Evolutionary conservation across 2,797 vertebrate species (phyloP).

Genomic region (Lagocephalus sceleratus): DNA sequence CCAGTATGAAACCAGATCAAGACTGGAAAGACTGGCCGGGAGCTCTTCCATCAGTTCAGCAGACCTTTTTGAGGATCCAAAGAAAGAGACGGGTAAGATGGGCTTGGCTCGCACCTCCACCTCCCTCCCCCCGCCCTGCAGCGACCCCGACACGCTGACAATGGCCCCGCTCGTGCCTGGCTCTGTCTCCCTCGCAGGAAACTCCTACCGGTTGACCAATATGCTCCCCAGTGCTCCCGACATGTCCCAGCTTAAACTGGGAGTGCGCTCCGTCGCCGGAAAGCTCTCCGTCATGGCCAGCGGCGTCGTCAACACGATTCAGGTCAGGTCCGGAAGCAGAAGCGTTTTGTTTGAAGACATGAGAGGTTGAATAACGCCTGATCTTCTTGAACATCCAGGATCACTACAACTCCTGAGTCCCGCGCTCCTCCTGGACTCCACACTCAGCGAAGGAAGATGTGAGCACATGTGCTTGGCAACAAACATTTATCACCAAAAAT

Average conservation of each 20-base stretch:
- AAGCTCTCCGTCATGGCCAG: slow-evolving; percentile 94
- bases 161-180: too few relatives aligned
- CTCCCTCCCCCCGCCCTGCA: neutral
- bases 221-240: slow-evolving; percentile 89
- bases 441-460: slow-evolving; percentile 4
- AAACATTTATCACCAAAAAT: slow-evolving; percentile 3
- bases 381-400: slow-evolving; percentile 59
- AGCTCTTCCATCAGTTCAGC: slow-evolving; percentile 90
- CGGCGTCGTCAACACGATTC: slow-evolving; percentile 91
- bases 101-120: neutral
- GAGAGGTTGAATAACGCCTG: neutral
- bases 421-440: neutral
- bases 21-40: slow-evolving; percentile 85
- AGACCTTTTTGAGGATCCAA: slow-evolving; percentile 91
- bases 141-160: too few relatives aligned
- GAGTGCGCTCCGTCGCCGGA: slow-evolving; percentile 89
- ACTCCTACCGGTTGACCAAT: slow-evolving; percentile 82
- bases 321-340: slow-evolving; percentile 70
- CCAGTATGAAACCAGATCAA: slow-evolving; percentile 87
- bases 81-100: slow-evolving; percentile 80
- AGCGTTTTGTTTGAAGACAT: neutral
- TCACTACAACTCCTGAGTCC: slow-evolving; percentile 74
- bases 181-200: slow-evolving; percentile 56
- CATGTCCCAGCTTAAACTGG: slow-evolving; percentile 91
- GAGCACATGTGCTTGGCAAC: slow-evolving; percentile 13